phyloP scores from a whole-genome alignment of 2,888 invertebrate genomes.

The Empis livida region DNA sequence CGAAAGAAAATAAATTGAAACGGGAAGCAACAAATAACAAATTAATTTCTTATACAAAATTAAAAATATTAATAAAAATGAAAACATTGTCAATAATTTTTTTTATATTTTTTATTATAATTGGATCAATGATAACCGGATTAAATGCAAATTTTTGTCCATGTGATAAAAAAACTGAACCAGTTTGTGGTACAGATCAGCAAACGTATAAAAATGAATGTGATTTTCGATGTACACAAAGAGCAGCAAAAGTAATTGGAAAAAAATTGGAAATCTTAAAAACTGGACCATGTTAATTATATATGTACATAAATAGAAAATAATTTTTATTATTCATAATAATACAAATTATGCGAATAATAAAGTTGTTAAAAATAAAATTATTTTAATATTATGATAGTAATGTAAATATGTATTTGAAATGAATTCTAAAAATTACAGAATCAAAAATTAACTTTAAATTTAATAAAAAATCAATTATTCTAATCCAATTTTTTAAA shows the following conservation, averaged over 20 bases:
- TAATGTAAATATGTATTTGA: too few relatives aligned
- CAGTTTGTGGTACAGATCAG: slow-evolving; percentile 85
- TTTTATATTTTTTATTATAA: slow-evolving; percentile 12
- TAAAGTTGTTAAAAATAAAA: too few relatives aligned
- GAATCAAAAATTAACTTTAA: too few relatives aligned
- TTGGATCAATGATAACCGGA: slow-evolving; percentile 12
- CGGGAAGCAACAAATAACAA: too few relatives aligned
- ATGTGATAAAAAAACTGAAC: slow-evolving; percentile 69
- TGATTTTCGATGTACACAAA: slow-evolving; percentile 75
- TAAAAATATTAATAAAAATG: slow-evolving; percentile 15
- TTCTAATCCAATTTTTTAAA: too few relatives aligned
- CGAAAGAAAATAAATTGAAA: too few relatives aligned
- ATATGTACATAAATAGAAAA: too few relatives aligned
- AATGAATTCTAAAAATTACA: too few relatives aligned
- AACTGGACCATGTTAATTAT: not conserved
- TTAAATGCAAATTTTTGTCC: slow-evolving; percentile 47
- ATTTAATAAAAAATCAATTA: too few relatives aligned
- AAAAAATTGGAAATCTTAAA: slow-evolving; percentile 11
- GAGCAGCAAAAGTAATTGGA: slow-evolving; percentile 22
- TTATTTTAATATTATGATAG: too few relatives aligned
- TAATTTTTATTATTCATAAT: not conserved
- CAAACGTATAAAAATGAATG: slow-evolving; percentile 90
- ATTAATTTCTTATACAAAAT: too few relatives aligned
- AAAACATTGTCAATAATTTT: slow-evolving; percentile 17
- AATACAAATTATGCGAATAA: too few relatives aligned